A percentile compares a stretch with the other conserved stretches of the same genome.
phyloP scores from a whole-genome alignment of 2,888 invertebrate genomes.

The Phyllotreta cruciferae region DNA sequence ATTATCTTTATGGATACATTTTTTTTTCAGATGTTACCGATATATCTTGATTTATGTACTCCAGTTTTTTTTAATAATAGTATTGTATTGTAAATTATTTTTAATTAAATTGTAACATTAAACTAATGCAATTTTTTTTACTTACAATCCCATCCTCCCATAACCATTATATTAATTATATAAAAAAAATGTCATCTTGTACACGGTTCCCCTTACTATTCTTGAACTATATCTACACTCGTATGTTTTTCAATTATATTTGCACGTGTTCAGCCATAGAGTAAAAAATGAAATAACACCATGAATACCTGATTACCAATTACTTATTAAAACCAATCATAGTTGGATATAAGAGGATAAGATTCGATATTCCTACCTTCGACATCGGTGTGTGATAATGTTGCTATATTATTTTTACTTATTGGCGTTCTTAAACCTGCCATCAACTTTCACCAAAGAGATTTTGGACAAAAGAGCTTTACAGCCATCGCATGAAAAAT shows the following conservation, averaged over 20 bases:
- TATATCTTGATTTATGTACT: slow-evolving; percentile 8
- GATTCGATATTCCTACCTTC: background rate
- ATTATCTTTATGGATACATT: background rate
- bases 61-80: no score
- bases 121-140: no score
- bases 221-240: background rate
- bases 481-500: slow-evolving; percentile 57
- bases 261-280: background rate
- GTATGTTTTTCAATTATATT: background rate
- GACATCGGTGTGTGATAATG: slow-evolving; percentile 2
- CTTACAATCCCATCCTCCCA: background rate
- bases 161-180: background rate
- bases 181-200: no score
- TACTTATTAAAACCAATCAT: slow-evolving; percentile 15
- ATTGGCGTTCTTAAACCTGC: background rate
- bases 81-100: slow-evolving; percentile 3
- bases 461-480: slow-evolving; percentile 51
- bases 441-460: background rate
- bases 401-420: slow-evolving; percentile 2
- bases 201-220: background rate
- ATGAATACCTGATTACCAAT: slow-evolving; percentile 8
- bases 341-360: background rate
- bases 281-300: background rate
- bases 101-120: background rate
- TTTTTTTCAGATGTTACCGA: slow-evolving; percentile 29